Base-by-base conservation (phyloP, 2,113 vertebrate genomes). In the Chauna torquata region DNA sequence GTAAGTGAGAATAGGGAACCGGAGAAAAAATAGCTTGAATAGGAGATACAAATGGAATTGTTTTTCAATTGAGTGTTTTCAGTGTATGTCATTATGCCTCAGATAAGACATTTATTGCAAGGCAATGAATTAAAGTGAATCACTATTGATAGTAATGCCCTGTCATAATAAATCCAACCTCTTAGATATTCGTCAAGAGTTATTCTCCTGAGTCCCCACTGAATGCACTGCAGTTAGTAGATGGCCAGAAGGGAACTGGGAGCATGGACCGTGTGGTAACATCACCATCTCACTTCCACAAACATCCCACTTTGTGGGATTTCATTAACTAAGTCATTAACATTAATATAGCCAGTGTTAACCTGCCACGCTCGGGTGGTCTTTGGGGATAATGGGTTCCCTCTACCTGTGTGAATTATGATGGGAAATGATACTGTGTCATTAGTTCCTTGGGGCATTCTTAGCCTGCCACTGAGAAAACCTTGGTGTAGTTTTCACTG, bases 1-100 rank as follows among this genome's bases (percentile, higher is more conserved):
- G 71, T 97, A 96, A 97, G 85, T 94, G 96, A 97, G 94, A 97
- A 93, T 86, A 95, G 96, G 57, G 54, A 95, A 68, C 62, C 2
- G 4, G n/a, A 84, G 59, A 8, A 70, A 92, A 95, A 77, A 83
- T 45, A 76, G 38, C 42, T 86, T 91, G 77, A 88, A 95, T 55
- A 94, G 52, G 61, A 94, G 79, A 91, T 80, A 91, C 38, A 69
- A 96, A 92, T 91, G 66, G 88, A 95, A 96, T 95, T 97, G 96
- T 95, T 97, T 97, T 92, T 92, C 87, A 95, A 10, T 65, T 72
- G 86, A 86, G 69, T 2, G 0, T 88, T 97, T 94, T 88, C 49
- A 58, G 36, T 90, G 78, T 86, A 62, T 79, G 90, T 38, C 55
- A 93, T 96, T 92, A 77, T 92, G 86, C 64, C 77, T 93, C 87